Evolutionary conservation across 2,797 vertebrate species (phyloP), one percentile per base, ranked within the genome.

Genomic region (Streptopelia turtur): DNA sequence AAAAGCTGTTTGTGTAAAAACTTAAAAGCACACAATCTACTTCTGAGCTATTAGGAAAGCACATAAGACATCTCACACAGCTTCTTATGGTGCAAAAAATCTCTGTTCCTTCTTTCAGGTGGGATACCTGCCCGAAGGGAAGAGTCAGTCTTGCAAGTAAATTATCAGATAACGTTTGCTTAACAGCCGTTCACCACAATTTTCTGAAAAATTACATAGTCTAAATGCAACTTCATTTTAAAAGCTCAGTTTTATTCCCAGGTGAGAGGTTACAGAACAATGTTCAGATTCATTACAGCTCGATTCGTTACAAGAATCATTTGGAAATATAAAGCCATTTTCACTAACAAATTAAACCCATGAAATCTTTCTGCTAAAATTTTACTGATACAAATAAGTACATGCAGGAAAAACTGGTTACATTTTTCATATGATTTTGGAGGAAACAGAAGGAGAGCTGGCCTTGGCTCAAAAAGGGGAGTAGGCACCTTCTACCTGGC

Each of bases 191-290:
- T 69, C 47, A 90, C 4, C 24, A 28, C 9, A 24, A 59, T 63
- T 66, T 87, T 61, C 59, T 55, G 13, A 70, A 61, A 59, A 57
- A 45, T 12, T 2, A 18, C 60, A 53, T 13, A 27, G 24, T 90
- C 64, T 76, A 88, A 93, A 78, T 37, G 65, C 13, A 89, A 65
- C 60, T 83, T 69, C 30, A 82, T 68, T 76, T 49, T 5, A 60
- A 41, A 70, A 74, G 39, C 17, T 81, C 94, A 25, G 23, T 64
- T 97, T 97, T 94, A 90, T 91, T 94, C 33, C 94, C 66, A 60
- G 47, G 83, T 82, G 78, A 70, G n/a, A 94, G 33, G n/a, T 86
- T 81, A 93, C 56, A 90, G 6, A n/a, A 33, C 0, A 4, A 49
- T 13, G 13, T 66, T 95, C 50, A 71, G 64, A 85, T 81, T 93